Conservation (phyloP, 1,140 invertebrate genomes). For the Drosophila nannoptera region DNA sequence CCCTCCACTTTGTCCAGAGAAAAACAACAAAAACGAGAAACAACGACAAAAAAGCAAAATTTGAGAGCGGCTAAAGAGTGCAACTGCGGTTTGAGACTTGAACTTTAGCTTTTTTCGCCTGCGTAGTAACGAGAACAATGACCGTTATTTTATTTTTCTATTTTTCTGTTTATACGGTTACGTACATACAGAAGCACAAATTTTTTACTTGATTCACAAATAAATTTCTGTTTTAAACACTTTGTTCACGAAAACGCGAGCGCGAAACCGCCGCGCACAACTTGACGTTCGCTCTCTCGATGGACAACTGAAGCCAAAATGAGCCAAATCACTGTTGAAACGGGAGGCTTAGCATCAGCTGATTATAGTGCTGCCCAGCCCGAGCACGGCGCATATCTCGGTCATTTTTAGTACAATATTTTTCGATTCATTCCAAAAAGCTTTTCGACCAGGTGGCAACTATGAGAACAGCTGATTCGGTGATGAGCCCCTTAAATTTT, state of each 20-base stretch:
- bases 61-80: constrained; percentile 41
- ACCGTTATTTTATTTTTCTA: constrained; percentile 37
- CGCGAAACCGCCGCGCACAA: constrained; percentile 19
- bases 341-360: constrained; percentile 23
- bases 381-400: neutral
- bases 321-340: constrained; percentile 41
- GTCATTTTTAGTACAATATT: constrained; percentile 4
- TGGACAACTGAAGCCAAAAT: constrained; percentile 45
- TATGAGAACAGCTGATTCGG: neutral
- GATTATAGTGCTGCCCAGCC: constrained; percentile 28
- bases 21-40: constrained; percentile 37
- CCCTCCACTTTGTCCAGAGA: constrained; percentile 2
- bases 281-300: constrained; percentile 33
- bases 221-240: constrained; percentile 42
- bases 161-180: constrained; percentile 55
- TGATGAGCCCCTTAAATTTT: neutral
- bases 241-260: constrained; percentile 30
- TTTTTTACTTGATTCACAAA: constrained; percentile 38
- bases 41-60: constrained; percentile 28
- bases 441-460: constrained; percentile 16
- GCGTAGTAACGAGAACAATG: constrained; percentile 19
- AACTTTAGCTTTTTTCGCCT: constrained; percentile 42
- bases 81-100: constrained; percentile 39
- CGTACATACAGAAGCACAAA: constrained; percentile 36
- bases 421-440: neutral